Conservation (phyloP, 1,140 invertebrate species). For the Drosophila serrata region DNA sequence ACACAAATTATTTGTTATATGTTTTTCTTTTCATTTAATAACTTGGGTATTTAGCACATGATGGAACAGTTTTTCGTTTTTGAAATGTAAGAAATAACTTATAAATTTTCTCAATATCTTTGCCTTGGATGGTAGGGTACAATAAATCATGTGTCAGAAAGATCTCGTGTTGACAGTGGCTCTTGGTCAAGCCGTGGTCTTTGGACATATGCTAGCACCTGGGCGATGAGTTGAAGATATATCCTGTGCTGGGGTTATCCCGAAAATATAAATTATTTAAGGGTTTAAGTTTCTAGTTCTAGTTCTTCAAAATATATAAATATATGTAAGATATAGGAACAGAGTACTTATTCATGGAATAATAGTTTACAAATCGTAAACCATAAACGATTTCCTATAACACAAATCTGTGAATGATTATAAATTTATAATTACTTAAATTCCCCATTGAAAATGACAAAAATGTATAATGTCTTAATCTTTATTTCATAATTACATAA, state of each 20-base stretch:
- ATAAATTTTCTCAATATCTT: slow-evolving; percentile 19
- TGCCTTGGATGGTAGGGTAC: not conserved
- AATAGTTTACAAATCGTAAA: too few species aligned
- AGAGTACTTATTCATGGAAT: too few species aligned
- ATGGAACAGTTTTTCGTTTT: slow-evolving; percentile 69
- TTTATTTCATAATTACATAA: slow-evolving; percentile 68
- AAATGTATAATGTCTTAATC: slow-evolving; percentile 34
- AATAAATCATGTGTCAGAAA: slow-evolving; percentile 53
- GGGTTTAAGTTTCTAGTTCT: too few species aligned
- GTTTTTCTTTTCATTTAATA: slow-evolving; percentile 45
- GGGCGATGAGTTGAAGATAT: slow-evolving; percentile 7
- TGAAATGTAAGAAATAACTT: slow-evolving; percentile 1
- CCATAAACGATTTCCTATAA: too few species aligned
- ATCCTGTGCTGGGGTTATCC: not conserved
- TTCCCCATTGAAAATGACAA: not conserved
- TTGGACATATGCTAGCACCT: slow-evolving; percentile 29
- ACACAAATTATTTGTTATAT: slow-evolving; percentile 46
- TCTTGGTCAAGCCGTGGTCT: slow-evolving; percentile 24
- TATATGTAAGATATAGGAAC: too few species aligned
- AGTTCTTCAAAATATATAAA: too few species aligned
- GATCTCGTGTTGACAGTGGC: slow-evolving; percentile 53
- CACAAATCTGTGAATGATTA: too few species aligned
- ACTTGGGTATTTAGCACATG: slow-evolving; percentile 68
- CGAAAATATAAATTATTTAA: not conserved
- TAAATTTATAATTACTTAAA: not conserved